phyloP scores from a whole-genome alignment of 30 jellyfish, hydroid and myxozoan species.

The Pseudorhiza aurosa region DNA sequence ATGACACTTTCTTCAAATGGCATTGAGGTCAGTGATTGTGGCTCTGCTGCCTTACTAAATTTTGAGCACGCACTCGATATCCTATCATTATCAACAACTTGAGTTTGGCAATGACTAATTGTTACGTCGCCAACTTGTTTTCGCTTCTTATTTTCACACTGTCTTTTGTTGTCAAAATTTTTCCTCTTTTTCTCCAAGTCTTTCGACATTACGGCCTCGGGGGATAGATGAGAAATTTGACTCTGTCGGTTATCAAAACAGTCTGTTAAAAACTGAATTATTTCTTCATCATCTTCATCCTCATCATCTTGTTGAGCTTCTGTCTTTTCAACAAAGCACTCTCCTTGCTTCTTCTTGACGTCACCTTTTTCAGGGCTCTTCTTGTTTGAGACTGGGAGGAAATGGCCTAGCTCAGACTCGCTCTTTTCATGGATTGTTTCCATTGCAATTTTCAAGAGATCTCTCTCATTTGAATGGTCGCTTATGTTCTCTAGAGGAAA shows the following conservation, averaged over 20 bases:
- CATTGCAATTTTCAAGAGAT: too few species aligned
- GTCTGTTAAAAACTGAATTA: not conserved
- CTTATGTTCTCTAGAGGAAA: too few species aligned
- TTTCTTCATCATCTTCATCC: not conserved
- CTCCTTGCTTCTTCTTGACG: too few species aligned
- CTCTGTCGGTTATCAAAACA: not conserved
- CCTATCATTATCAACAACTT: not conserved
- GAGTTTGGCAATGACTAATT: not conserved
- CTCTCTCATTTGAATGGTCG: too few species aligned
- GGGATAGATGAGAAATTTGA: not conserved
- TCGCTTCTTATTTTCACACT: not conserved
- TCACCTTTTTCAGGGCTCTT: too few species aligned
- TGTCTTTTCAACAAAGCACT: too few species aligned
- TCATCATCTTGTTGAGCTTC: too few species aligned
- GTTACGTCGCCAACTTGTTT: not conserved
- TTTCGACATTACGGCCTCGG: too few species aligned
- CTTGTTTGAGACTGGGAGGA: too few species aligned
- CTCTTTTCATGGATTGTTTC: too few species aligned
- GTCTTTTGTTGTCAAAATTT: not conserved
- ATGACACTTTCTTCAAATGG: not conserved
- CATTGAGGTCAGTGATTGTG: not conserved
- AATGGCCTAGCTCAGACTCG: too few species aligned
- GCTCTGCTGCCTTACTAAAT: not conserved
- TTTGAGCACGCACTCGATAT: not conserved
- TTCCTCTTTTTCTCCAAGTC: not conserved